These are phyloP conservation scores for Leistus spinibarbis DNA, from an alignment of 2,888 invertebrate genomes.

Conservation along the genomic window DNA sequence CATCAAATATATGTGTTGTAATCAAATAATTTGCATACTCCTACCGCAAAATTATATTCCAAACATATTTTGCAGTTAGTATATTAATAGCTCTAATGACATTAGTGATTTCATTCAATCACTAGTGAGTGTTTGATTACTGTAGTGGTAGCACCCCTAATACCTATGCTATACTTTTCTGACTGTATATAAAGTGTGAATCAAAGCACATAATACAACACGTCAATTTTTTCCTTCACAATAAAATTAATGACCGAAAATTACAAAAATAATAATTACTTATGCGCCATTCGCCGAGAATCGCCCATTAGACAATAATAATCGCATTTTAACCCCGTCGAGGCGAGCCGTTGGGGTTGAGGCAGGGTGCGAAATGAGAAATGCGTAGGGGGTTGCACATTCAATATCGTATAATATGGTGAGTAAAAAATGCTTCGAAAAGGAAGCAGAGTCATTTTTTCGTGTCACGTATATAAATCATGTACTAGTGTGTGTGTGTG, in stretches of 20 bases:
- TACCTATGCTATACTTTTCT: too few relatives aligned
- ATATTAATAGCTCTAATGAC: too few relatives aligned
- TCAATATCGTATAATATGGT: background rate
- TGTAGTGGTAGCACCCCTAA: too few relatives aligned
- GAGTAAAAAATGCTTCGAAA: background rate
- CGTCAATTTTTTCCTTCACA: background rate
- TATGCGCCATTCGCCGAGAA: background rate
- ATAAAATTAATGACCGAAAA: background rate
- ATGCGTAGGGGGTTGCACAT: background rate
- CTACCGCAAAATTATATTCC: too few relatives aligned
- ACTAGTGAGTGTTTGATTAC: too few relatives aligned
- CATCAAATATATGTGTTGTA: too few relatives aligned
- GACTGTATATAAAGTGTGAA: too few relatives aligned
- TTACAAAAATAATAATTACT: background rate
- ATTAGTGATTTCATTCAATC: too few relatives aligned
- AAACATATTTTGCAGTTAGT: too few relatives aligned
- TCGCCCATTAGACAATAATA: background rate
- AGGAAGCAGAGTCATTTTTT: conserved; percentile 8
- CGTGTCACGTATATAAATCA: conserved; percentile 16
- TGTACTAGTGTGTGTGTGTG: background rate
- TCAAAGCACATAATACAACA: too few relatives aligned
- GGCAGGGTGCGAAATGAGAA: background rate
- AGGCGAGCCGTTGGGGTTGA: background rate
- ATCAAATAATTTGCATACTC: too few relatives aligned
- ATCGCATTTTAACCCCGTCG: background rate